A percentile compares a stretch with the other conserved stretches of the same genome.
phyloP scores from a whole-genome alignment of 2,113 vertebrate species.

The Pachycephala philippinensis region DNA sequence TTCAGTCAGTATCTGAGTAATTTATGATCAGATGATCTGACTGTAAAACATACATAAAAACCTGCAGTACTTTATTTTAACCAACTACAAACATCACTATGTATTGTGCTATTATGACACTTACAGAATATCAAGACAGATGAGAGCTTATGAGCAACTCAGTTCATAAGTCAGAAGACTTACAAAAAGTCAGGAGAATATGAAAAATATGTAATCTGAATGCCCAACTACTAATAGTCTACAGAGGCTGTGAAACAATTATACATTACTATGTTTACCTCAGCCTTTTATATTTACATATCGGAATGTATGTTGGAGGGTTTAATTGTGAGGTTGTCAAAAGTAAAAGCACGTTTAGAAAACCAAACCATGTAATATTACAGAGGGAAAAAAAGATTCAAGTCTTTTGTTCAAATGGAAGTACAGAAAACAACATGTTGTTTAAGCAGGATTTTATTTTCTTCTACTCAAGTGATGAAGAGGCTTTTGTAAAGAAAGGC shows the following conservation, averaged over 20 bases:
- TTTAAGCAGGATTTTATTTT: constrained; percentile 66
- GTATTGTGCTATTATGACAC: background rate
- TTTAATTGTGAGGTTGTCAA: constrained; percentile 19
- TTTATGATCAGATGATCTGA: background rate
- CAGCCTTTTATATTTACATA: background rate
- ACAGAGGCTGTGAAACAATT: background rate
- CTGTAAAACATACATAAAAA: background rate
- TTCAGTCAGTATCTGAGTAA: background rate
- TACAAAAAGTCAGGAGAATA: background rate
- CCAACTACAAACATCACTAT: background rate
- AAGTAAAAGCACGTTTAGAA: background rate
- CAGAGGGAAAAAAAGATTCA: background rate
- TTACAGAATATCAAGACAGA: background rate
- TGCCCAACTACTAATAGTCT: background rate
- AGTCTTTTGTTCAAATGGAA: constrained; percentile 46
- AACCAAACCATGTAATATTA: background rate
- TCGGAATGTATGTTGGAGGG: background rate
- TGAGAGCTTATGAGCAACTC: background rate
- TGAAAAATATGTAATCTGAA: background rate
- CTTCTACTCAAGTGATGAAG: constrained; percentile 54
- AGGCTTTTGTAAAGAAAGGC: constrained; percentile 65
- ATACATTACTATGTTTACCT: background rate
- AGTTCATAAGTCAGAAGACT: background rate
- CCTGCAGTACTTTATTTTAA: background rate
- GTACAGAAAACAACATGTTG: constrained; percentile 57